Evolutionary conservation across 1,140 invertebrate genomes (phyloP).

Genomic region (Aradophagus sp.): DNA sequence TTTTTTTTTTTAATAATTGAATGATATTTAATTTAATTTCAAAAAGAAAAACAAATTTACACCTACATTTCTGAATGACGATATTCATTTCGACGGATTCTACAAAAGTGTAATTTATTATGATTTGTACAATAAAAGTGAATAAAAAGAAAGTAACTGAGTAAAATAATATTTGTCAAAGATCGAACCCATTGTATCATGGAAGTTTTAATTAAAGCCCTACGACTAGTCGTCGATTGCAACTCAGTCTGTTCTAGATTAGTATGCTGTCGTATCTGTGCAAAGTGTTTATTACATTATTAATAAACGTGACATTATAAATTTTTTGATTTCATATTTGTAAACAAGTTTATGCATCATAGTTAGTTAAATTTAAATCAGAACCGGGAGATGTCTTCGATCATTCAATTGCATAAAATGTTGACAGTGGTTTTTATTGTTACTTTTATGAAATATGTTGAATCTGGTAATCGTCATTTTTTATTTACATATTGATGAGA

Average conservation of each 20-base stretch:
- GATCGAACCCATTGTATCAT: slow-evolving; percentile 28
- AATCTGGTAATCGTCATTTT: slow-evolving; percentile 17
- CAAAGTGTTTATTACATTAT: slow-evolving; percentile 11
- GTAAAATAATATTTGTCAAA: slow-evolving; percentile 11
- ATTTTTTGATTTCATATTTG: neutral
- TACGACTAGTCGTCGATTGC: slow-evolving; percentile 27
- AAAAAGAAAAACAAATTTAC: no score
- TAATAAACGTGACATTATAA: neutral
- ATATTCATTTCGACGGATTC: neutral
- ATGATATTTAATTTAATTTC: no score
- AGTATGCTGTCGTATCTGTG: slow-evolving; percentile 20
- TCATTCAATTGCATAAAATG: slow-evolving; percentile 4
- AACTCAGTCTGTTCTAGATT: slow-evolving; percentile 40
- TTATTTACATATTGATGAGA: no score
- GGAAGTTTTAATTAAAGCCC: slow-evolving; percentile 52
- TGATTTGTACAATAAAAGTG: neutral
- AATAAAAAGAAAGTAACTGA: neutral
- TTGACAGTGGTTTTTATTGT: slow-evolving; percentile 26
- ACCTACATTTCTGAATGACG: neutral
- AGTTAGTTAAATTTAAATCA: neutral
- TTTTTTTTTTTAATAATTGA: no score
- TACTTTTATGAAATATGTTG: slow-evolving; percentile 10
- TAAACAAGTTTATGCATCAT: neutral
- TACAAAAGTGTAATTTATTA: neutral
- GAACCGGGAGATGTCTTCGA: slow-evolving; percentile 1